A percentile compares a stretch with the other conserved stretches of the same genome.
phyloP scores from a whole-genome alignment of 2,797 vertebrate species.

The Melanotaenia nigrans region DNA sequence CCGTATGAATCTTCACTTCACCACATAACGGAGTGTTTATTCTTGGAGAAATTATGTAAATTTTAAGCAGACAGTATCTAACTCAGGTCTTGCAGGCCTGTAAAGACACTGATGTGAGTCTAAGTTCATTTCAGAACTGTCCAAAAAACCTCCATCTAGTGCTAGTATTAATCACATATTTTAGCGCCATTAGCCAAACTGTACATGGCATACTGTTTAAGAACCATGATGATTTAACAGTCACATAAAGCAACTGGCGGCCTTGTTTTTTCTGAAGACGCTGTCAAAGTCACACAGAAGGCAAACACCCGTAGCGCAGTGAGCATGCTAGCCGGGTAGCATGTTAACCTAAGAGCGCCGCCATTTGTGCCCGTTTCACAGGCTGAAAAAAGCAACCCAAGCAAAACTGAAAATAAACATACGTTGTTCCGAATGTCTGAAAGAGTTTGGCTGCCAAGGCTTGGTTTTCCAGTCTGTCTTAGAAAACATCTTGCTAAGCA shows the following conservation, averaged over 20 bases:
- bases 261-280: neutral
- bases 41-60: no score
- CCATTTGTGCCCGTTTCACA: neutral
- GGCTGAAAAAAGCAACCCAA: accelerated
- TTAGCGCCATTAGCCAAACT: neutral
- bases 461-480: constrained; percentile 50
- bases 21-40: no score
- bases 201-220: accelerated
- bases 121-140: no score
- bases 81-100: no score
- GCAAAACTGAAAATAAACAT: constrained; percentile 18
- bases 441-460: constrained; percentile 20
- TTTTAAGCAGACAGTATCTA: no score
- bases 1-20: no score
- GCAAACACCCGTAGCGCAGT: constrained; percentile 17
- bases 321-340: constrained; percentile 58
- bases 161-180: no score
- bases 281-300: constrained; percentile 75
- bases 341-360: constrained; percentile 21
- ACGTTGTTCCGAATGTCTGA: constrained; percentile 62
- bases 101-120: no score
- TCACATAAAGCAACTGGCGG: accelerated
- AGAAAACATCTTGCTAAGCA: constrained; percentile 74
- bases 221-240: neutral
- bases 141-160: no score